A percentile compares a stretch with the other conserved stretches of the same genome.
Conservation (phyloP, 2,888 invertebrate genomes). For the Agapostemon virescens region DNA sequence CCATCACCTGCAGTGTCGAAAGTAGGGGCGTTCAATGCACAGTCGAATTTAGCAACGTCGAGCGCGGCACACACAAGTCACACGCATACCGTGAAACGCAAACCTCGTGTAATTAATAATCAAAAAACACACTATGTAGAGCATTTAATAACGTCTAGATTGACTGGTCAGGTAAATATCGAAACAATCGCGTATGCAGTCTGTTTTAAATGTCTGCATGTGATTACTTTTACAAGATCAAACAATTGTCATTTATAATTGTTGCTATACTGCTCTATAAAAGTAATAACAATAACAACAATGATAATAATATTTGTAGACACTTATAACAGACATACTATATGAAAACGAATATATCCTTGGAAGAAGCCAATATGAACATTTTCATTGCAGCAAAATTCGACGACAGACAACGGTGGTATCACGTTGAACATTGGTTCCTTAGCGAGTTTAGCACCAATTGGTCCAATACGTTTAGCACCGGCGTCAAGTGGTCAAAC, state of each 20-base stretch:
- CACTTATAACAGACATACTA: too few relatives aligned
- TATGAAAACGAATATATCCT: too few relatives aligned
- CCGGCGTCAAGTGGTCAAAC: slow-evolving; percentile 65
- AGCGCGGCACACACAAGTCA: slow-evolving; percentile 61
- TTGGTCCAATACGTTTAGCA: slow-evolving; percentile 78
- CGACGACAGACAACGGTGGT: slow-evolving; percentile 72
- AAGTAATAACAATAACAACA: too few relatives aligned
- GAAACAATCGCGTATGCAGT: background rate
- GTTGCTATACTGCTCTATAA: too few relatives aligned
- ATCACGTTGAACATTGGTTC: slow-evolving; percentile 80
- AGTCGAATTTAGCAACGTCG: slow-evolving; percentile 58
- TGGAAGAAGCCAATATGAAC: background rate
- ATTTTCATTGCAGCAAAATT: slow-evolving; percentile 59
- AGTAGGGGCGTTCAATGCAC: slow-evolving; percentile 56
- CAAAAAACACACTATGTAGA: slow-evolving; percentile 72
- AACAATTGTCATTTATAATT: too few relatives aligned
- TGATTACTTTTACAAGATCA: too few relatives aligned
- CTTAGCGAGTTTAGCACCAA: slow-evolving; percentile 78
- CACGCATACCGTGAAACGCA: slow-evolving; percentile 67
- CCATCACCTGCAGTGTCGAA: slow-evolving; percentile 46
- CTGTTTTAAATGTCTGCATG: too few relatives aligned
- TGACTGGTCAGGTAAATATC: slow-evolving; percentile 69
- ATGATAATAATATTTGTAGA: too few relatives aligned
- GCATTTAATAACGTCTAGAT: slow-evolving; percentile 68
- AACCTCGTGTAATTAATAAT: slow-evolving; percentile 66